Conservation (phyloP, 1,140 invertebrate species). For the Bombus waltoni region DNA sequence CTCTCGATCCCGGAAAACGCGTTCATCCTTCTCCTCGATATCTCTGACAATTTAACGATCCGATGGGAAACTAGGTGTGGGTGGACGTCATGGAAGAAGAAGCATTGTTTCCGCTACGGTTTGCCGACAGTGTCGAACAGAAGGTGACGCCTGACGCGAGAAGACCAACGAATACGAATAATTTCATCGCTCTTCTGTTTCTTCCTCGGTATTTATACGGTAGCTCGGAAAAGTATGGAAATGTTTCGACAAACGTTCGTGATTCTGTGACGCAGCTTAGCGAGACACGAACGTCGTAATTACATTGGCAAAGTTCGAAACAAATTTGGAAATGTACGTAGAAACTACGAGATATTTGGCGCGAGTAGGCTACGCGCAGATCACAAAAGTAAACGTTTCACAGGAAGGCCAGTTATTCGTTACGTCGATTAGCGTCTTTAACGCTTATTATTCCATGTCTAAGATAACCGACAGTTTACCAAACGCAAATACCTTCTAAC, state of each 20-base stretch:
- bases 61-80: background rate
- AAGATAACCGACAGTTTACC: too few relatives aligned
- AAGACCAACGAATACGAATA: background rate
- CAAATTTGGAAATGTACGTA: too few relatives aligned
- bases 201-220: background rate
- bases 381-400: too few relatives aligned
- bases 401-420: too few relatives aligned
- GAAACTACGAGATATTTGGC: too few relatives aligned
- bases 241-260: background rate
- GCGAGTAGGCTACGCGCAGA: too few relatives aligned
- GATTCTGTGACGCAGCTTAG: too few relatives aligned
- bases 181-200: background rate
- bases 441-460: too few relatives aligned
- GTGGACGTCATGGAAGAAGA: background rate
- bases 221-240: background rate
- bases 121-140: background rate
- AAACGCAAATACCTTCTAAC: too few relatives aligned
- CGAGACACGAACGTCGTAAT: too few relatives aligned
- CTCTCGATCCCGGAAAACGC: background rate
- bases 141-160: background rate
- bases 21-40: background rate
- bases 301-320: too few relatives aligned
- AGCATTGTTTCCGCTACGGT: background rate
- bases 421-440: too few relatives aligned
- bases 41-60: background rate